These are phyloP conservation scores for Drosophila eugracilis DNA, from an alignment of 1,140 invertebrate species.

Conservation along the genomic window DNA sequence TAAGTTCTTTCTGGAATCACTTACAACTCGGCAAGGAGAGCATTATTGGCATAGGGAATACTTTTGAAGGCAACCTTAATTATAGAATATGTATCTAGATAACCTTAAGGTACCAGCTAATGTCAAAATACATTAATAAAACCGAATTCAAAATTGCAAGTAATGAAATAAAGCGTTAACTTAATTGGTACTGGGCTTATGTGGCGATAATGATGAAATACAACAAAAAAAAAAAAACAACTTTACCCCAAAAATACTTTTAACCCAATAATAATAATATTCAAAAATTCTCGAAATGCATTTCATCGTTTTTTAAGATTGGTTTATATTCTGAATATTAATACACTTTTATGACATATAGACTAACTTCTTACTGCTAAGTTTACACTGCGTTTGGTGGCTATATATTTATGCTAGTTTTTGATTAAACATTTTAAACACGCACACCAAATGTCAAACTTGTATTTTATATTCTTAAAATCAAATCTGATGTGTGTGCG, in stretches of 20 bases:
- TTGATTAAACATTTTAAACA: constrained; percentile 66
- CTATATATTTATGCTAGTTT: constrained; percentile 62
- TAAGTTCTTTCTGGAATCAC: constrained; percentile 12
- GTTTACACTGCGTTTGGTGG: constrained; percentile 56
- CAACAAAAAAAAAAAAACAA: too few relatives aligned
- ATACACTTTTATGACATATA: constrained; percentile 56
- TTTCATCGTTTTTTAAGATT: constrained; percentile 13
- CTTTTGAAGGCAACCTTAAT: constrained; percentile 52
- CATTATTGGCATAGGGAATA: constrained; percentile 36
- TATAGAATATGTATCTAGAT: constrained; percentile 58
- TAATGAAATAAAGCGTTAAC: constrained; percentile 20
- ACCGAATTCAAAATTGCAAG: constrained; percentile 73
- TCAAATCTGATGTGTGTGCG: constrained; percentile 28
- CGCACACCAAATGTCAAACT: constrained; percentile 49
- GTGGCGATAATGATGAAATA: background rate
- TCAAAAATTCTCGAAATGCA: background rate
- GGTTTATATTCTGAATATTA: constrained; percentile 62
- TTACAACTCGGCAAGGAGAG: constrained; percentile 15
- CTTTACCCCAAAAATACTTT: too few relatives aligned
- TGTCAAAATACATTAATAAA: constrained; percentile 74
- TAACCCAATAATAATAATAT: background rate
- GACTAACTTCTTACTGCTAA: constrained; percentile 44
- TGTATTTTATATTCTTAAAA: constrained; percentile 19
- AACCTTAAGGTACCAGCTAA: constrained; percentile 65
- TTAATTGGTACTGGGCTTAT: background rate